These are phyloP conservation scores for Dendrolimus kikuchii DNA, from an alignment of 1,140 invertebrate genomes.

Conservation along the genomic window DNA sequence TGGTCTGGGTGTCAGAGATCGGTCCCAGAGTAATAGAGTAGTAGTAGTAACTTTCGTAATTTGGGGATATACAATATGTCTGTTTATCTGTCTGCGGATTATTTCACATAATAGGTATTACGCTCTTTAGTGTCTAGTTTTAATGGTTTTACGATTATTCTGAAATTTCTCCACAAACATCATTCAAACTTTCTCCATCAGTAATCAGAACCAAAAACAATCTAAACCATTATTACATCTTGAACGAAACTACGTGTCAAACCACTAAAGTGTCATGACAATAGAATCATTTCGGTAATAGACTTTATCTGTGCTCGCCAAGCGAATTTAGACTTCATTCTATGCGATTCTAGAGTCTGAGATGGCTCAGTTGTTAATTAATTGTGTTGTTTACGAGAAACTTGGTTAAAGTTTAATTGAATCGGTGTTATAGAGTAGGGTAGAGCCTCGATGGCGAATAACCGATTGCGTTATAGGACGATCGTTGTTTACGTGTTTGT, in stretches of 20 bases:
- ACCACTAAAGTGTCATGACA: constrained; percentile 3
- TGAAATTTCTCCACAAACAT: background rate
- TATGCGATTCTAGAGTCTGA: constrained; percentile 3
- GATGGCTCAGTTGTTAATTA: constrained; percentile 9
- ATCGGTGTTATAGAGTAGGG: constrained; percentile 15
- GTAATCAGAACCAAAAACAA: no score
- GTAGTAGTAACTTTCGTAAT: no score
- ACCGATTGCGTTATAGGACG: constrained; percentile 21
- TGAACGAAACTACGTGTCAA: no score
- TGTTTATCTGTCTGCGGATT: no score
- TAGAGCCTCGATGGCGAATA: background rate
- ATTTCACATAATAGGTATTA: no score
- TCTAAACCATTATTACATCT: no score
- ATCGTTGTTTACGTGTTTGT: constrained; percentile 17
- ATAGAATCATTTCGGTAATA: constrained; percentile 15
- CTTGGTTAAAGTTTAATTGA: constrained; percentile 34
- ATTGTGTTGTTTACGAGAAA: constrained; percentile 33
- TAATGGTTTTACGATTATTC: no score
- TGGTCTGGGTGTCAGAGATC: no score
- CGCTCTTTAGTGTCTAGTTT: no score
- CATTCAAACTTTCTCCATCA: constrained; percentile 1
- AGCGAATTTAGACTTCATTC: background rate
- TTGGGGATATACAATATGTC: no score
- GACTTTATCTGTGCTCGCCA: constrained; percentile 1
- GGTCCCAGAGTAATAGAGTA: no score